A percentile compares a stretch with the other conserved stretches of the same genome.
Conservation (phyloP, 2,888 invertebrate species). For the Philhelius pedissequus region DNA sequence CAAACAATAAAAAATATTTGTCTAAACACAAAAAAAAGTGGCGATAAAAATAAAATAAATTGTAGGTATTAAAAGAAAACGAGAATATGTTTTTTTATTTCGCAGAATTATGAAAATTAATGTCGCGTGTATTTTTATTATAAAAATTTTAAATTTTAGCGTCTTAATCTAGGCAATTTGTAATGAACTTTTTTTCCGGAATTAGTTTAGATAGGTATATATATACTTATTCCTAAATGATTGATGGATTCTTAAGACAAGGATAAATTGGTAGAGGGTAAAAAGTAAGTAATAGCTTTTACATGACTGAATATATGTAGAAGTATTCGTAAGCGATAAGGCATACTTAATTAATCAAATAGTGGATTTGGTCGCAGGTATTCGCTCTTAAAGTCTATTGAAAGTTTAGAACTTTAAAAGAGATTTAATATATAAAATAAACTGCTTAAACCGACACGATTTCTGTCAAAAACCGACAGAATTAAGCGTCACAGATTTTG, state of each 20-base stretch:
- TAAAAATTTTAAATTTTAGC: neutral
- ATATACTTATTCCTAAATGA: neutral
- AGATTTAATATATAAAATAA: too few species aligned
- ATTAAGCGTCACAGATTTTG: too few species aligned
- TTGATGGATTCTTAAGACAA: neutral
- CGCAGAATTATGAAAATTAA: constrained; percentile 1
- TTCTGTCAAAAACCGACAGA: too few species aligned
- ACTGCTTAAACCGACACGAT: too few species aligned
- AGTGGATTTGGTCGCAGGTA: too few species aligned
- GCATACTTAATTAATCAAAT: too few species aligned
- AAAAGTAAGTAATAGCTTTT: neutral
- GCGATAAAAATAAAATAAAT: neutral
- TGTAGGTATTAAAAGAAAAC: neutral
- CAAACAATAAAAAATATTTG: constrained; percentile 4
- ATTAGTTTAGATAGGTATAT: neutral
- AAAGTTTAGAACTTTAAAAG: too few species aligned
- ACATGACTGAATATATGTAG: neutral
- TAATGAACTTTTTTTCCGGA: too few species aligned
- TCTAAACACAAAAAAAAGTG: neutral
- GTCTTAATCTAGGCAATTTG: neutral
- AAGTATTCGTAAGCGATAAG: too few species aligned
- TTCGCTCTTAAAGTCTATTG: too few species aligned
- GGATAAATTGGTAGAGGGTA: neutral
- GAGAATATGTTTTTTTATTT: too few species aligned
- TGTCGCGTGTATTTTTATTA: neutral